Percentiles rank a stretch among this genome's conserved stretches.
phyloP scores from a whole-genome alignment of 2,113 vertebrate species.

The Eurypyga helias region DNA sequence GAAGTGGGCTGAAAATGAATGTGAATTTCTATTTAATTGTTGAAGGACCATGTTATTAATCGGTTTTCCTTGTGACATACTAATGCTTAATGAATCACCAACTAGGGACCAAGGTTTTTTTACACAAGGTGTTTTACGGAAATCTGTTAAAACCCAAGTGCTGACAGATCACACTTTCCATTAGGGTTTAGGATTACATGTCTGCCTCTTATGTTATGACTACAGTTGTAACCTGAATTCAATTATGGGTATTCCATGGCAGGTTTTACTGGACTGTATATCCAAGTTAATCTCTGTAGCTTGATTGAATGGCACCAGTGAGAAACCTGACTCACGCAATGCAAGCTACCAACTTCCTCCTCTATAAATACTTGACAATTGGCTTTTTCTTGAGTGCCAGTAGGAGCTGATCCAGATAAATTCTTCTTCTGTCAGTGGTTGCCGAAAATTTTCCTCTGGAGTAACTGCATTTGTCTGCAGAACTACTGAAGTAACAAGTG shows the following conservation, averaged over 20 bases:
- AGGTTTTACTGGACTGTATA: background rate
- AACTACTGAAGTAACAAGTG: background rate
- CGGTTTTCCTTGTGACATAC: accelerated
- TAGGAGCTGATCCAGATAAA: background rate
- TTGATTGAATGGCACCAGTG: background rate
- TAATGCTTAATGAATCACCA: background rate
- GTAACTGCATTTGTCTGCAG: background rate
- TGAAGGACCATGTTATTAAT: background rate
- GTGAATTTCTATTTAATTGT: background rate
- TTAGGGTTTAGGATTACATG: background rate
- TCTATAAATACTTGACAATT: background rate
- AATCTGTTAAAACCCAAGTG: background rate
- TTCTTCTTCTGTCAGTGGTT: background rate
- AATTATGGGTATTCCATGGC: background rate
- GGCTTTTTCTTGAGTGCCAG: background rate
- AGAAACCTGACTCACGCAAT: background rate
- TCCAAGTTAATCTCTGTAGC: background rate
- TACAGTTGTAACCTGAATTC: background rate
- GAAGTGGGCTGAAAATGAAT: background rate
- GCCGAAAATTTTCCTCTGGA: background rate
- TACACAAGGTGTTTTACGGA: background rate
- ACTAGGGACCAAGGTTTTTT: background rate
- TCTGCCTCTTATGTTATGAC: background rate
- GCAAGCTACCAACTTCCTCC: background rate
- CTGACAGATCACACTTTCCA: background rate